phyloP scores from a whole-genome alignment of 2,888 invertebrate genomes.

The Strigamia maritima region DNA sequence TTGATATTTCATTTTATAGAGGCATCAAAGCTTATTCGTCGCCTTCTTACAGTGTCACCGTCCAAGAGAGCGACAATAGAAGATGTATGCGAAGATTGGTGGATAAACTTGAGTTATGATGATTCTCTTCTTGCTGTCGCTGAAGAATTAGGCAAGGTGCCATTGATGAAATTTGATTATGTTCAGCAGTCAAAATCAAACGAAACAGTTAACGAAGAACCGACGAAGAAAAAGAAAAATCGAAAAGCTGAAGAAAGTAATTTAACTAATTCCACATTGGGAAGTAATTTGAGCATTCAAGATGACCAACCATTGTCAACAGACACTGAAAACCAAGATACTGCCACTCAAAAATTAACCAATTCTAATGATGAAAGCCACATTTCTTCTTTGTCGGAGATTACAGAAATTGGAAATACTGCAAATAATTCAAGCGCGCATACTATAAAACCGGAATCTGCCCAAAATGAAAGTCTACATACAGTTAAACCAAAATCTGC shows the following conservation, averaged over 20 bases:
- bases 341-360: background rate
- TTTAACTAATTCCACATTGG: constrained; percentile 41
- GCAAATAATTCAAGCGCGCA: background rate
- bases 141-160: constrained; percentile 83
- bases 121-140: constrained; percentile 79
- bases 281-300: constrained; percentile 40
- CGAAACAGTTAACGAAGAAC: constrained; percentile 44
- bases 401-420: background rate
- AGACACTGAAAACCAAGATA: constrained; percentile 40
- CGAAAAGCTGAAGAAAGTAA: background rate
- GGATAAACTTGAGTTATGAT: constrained; percentile 86
- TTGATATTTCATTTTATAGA: constrained; percentile 58
- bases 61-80: constrained; percentile 84
- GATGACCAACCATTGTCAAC: constrained; percentile 43
- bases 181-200: constrained; percentile 74
- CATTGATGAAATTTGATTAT: constrained; percentile 82
- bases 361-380: background rate
- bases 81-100: constrained; percentile 93
- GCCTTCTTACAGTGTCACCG: constrained; percentile 91
- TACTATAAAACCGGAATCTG: too few relatives aligned
- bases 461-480: too few relatives aligned
- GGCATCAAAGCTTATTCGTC: constrained; percentile 88
- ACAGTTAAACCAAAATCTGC: too few relatives aligned
- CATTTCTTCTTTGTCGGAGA: background rate
- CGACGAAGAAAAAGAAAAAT: background rate